These are phyloP conservation scores for Apamea sordens DNA, from an alignment of 2,888 invertebrate species.

Conservation along the genomic window DNA sequence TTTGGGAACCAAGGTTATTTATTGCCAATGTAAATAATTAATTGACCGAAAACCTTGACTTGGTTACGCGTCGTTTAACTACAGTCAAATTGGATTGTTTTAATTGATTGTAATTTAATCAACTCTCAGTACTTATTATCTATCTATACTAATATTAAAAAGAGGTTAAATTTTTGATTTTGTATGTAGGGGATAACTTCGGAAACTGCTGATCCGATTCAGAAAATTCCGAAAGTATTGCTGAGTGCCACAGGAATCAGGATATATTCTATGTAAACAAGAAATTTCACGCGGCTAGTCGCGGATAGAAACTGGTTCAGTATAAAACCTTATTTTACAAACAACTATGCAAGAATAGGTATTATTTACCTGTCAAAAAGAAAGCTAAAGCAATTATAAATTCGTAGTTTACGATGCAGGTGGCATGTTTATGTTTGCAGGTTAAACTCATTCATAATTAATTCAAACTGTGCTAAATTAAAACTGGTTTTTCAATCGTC, in stretches of 20 bases:
- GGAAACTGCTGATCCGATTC: not conserved
- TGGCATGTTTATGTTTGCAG: not conserved
- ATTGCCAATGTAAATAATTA: conserved; percentile 2
- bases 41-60: conserved; percentile 4
- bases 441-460: not conserved
- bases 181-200: not conserved
- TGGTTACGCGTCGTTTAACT: not conserved
- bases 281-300: not conserved
- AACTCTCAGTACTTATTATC: not conserved
- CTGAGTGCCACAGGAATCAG: not conserved
- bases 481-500: not conserved
- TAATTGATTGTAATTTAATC: not conserved
- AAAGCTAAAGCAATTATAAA: not conserved
- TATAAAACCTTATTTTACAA: not conserved
- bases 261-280: not conserved
- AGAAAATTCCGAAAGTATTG: not conserved
- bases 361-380: not conserved
- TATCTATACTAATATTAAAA: not conserved
- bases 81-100: not conserved
- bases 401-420: not conserved
- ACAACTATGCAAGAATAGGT: not conserved
- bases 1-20: conserved; percentile 14
- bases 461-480: not conserved
- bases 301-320: no score
- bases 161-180: no score